These are phyloP conservation scores for Agrenia bidenticulata DNA, from an alignment of 2,888 invertebrate species.

Conservation along the genomic window DNA sequence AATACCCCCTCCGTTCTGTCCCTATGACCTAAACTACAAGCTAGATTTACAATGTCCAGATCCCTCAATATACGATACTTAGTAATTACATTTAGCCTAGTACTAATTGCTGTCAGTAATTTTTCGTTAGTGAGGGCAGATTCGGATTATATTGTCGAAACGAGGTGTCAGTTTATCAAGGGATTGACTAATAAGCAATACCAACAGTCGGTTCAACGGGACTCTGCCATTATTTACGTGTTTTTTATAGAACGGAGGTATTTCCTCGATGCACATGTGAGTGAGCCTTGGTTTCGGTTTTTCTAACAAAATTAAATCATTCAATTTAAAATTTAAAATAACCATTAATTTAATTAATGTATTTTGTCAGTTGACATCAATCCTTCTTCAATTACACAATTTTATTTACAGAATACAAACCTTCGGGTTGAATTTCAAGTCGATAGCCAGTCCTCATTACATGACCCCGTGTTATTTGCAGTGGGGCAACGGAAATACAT, in stretches of 20 bases:
- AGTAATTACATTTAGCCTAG: too few species aligned
- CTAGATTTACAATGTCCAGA: too few species aligned
- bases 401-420: conserved; percentile 34
- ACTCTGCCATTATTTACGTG: conserved; percentile 16
- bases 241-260: conserved; percentile 25
- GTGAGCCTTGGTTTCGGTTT: neutral
- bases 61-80: too few species aligned
- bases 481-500: conserved; percentile 27
- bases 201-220: conserved; percentile 7
- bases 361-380: neutral
- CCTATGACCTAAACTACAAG: too few species aligned
- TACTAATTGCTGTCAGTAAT: too few species aligned
- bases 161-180: conserved; percentile 6
- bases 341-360: neutral
- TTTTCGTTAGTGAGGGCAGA: too few species aligned
- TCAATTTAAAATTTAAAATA: neutral
- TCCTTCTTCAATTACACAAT: neutral
- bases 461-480: conserved; percentile 30
- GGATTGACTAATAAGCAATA: conserved; percentile 20
- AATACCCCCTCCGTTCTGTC: too few species aligned
- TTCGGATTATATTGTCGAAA: neutral
- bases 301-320: neutral
- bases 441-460: conserved; percentile 3
- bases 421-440: conserved; percentile 38
- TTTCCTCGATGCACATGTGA: conserved; percentile 27